Base-by-base conservation (phyloP, 2,888 invertebrate species). In the Ophion obscuratus region DNA sequence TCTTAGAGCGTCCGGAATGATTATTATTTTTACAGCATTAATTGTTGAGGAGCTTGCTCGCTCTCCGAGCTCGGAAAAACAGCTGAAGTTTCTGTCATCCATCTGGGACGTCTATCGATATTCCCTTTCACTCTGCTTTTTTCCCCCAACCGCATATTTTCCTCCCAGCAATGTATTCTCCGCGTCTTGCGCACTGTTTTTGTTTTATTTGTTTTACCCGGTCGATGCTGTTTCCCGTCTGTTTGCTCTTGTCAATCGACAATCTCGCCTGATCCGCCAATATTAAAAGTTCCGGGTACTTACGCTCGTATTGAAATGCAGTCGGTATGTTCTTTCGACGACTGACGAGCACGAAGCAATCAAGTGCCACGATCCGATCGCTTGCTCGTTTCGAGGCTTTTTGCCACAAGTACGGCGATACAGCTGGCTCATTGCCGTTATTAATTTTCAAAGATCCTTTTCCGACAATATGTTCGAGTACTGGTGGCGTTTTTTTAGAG, bases 271-370 rank as follows among this genome's bases (percentile, higher is more conserved):
- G 67, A 85, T 79, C 62, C 79, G 81, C 73, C 81, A 83, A 81
- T 87, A 87, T 83, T 87, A 80, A 87, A 87, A 87, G 74, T 71
- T 40, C 31, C 53, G 71, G 31, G 61, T 79, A 74, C 53, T 71
- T 57, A 10, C 11, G n/a, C 53, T 66, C 57, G 53, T 67, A 66
- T 53, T 47, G 20, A 74, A 76, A 76, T 70, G 64, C 70, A 53
- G 44, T 76, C n/a, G 17, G 57, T 47, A 57, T 40, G 44, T 64
- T 59, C 9, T 53, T 62, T 44, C 17, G 17, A n/a, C 62, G 61
- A 61, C 44, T 74, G 61, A 70, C 44, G 70, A 70, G 47, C 70
- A 47, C 24, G 27, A 47, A 27, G 24, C 17, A 36, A 82, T 53
- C 53, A 47, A 70, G 24, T 53, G 20, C 44, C 44, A 59, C 74